Evolutionary conservation across 2,797 vertebrate species (phyloP).

Genomic region (Clarias laeviceps): DNA sequence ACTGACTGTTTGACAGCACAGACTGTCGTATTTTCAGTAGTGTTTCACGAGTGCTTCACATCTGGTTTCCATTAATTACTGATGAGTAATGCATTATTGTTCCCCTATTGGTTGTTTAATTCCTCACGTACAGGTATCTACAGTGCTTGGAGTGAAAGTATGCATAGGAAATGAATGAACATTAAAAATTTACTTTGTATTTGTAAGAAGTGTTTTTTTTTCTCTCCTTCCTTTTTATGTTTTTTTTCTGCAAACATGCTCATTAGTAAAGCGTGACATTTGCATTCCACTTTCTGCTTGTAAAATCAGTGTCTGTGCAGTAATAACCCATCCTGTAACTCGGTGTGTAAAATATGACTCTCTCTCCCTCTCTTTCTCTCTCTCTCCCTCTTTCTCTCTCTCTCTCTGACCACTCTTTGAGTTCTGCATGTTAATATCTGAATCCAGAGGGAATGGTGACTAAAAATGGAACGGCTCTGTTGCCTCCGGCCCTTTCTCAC

Average conservation of each 20-base stretch:
- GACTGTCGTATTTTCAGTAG: too few relatives aligned
- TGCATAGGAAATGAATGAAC: not conserved
- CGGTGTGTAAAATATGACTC: not conserved
- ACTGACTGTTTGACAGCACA: too few relatives aligned
- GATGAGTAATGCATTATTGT: too few relatives aligned
- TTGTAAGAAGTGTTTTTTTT: not conserved
- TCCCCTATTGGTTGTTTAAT: not conserved
- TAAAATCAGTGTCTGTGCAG: not conserved
- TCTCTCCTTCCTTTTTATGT: not conserved
- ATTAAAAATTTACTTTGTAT: not conserved
- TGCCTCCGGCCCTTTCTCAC: constrained; percentile 44
- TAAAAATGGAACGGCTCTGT: constrained; percentile 49
- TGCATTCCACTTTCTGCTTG: constrained; percentile 5
- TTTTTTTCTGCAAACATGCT: not conserved
- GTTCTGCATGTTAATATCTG: constrained; percentile 29
- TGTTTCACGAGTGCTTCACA: too few relatives aligned
- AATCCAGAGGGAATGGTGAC: constrained; percentile 39
- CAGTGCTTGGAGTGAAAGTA: not conserved
- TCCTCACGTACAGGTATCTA: not conserved
- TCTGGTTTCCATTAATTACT: too few relatives aligned
- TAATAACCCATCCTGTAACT: constrained; percentile 15
- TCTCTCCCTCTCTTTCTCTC: not conserved
- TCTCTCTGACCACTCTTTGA: constrained; percentile 22
- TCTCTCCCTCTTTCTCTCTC: constrained; percentile 29
- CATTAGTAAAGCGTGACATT: not conserved